A percentile compares a stretch with the other conserved stretches of the same genome.
Evolutionary conservation across 2,113 vertebrate genomes (phyloP).

Genomic region (Pyxicephalus adspersus): DNA sequence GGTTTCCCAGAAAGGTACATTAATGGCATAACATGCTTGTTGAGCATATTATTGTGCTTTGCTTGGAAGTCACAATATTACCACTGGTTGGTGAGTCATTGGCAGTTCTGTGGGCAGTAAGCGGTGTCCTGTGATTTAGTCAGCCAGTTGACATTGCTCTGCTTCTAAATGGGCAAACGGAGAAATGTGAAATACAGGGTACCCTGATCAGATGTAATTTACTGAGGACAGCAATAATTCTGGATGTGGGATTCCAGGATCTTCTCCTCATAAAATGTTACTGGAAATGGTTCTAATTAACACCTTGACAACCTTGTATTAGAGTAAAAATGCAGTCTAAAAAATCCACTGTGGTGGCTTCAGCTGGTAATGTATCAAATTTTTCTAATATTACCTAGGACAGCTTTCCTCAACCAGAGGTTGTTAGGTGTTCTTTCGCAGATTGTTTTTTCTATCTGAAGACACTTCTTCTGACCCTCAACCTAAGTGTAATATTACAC

Average conservation of each 20-base stretch:
- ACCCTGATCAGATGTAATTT: slow-evolving; percentile 7
- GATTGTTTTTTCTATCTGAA: no score
- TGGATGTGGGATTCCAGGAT: not conserved
- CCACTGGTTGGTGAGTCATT: slow-evolving; percentile 20
- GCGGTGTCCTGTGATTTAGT: slow-evolving; percentile 20
- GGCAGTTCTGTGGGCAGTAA: slow-evolving; percentile 22
- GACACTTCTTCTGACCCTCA: no score
- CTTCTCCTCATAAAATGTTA: not conserved
- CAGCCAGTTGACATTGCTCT: not conserved
- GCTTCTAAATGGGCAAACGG: slow-evolving; percentile 15
- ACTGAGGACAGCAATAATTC: not conserved
- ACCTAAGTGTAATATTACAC: no score
- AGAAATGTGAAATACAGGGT: not conserved
- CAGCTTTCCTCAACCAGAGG: no score
- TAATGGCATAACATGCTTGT: not conserved
- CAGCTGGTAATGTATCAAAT: no score
- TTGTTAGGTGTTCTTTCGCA: no score
- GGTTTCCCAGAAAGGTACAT: not conserved
- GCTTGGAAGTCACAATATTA: slow-evolving; percentile 1
- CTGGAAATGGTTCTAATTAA: not conserved
- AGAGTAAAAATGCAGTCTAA: no score
- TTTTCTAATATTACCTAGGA: no score
- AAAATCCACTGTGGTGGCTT: no score
- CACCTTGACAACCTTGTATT: not conserved
- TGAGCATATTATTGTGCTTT: not conserved